Percentiles rank a stretch among this genome's conserved stretches.
These are phyloP conservation scores for Lepidurus apus DNA, from an alignment of 1,140 invertebrate genomes.

Conservation along the genomic window DNA sequence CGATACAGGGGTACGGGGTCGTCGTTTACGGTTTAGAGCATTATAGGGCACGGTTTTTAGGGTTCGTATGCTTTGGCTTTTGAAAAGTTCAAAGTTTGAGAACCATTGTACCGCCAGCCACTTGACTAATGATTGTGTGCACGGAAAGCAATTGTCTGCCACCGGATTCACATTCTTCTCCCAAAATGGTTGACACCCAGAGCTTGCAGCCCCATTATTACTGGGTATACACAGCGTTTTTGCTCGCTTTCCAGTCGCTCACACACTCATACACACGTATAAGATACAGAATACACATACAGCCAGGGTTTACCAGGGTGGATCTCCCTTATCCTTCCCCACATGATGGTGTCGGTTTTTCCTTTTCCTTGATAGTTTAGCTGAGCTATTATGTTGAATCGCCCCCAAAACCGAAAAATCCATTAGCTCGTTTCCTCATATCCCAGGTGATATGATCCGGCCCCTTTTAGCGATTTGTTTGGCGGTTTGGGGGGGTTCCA, in stretches of 20 bases:
- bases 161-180: constrained; percentile 11
- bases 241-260: neutral
- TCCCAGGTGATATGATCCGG: neutral
- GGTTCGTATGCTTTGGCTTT: neutral
- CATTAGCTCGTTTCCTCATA: neutral
- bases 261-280: neutral
- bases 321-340: neutral
- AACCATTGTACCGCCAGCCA: neutral
- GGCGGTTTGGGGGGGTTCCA: neutral
- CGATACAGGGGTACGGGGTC: too few species aligned
- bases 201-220: constrained; percentile 16
- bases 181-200: neutral
- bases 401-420: neutral
- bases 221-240: neutral
- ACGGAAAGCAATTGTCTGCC: constrained; percentile 18
- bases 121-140: constrained; percentile 21
- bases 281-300: neutral
- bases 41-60: too few species aligned
- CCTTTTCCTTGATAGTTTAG: neutral
- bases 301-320: neutral
- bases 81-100: neutral
- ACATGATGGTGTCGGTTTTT: too few species aligned
- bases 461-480: constrained; percentile 17
- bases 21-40: too few species aligned
- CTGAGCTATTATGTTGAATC: neutral